phyloP scores from a whole-genome alignment of 2,888 invertebrate species.

The Mesoligia furuncula region DNA sequence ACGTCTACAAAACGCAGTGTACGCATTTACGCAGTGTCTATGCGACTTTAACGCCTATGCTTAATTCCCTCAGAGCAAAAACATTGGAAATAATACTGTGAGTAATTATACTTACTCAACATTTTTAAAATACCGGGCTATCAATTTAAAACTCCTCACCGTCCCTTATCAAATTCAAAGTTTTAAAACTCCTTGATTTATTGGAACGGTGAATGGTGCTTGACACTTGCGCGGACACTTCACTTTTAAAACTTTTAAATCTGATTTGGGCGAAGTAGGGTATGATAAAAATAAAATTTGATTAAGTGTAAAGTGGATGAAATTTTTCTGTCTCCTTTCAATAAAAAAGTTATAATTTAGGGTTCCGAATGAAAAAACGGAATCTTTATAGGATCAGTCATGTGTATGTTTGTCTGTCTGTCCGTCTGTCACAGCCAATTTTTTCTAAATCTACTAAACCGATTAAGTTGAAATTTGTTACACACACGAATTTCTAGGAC shows the following conservation, averaged over 20 bases:
- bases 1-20: background rate
- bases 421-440: too few relatives aligned
- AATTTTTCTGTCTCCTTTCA: background rate
- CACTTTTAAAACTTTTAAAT: conserved; percentile 29
- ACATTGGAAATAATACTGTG: background rate
- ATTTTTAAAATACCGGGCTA: conserved; percentile 9
- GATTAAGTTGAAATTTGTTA: too few relatives aligned
- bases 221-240: conserved; percentile 31
- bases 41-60: background rate
- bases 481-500: too few relatives aligned
- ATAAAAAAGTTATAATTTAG: background rate
- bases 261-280: background rate
- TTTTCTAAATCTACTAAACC: too few relatives aligned
- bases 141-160: conserved; percentile 35
- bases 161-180: conserved; percentile 34
- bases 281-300: background rate
- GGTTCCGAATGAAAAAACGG: too few relatives aligned
- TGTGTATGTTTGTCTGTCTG: too few relatives aligned
- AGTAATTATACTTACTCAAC: background rate
- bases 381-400: too few relatives aligned
- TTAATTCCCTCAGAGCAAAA: background rate
- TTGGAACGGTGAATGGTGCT: conserved; percentile 29
- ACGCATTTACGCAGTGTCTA: background rate
- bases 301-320: too few relatives aligned
- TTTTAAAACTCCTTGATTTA: conserved; percentile 45